Base-by-base conservation (phyloP, 1,140 invertebrate species). In the Sinella curviseta region DNA sequence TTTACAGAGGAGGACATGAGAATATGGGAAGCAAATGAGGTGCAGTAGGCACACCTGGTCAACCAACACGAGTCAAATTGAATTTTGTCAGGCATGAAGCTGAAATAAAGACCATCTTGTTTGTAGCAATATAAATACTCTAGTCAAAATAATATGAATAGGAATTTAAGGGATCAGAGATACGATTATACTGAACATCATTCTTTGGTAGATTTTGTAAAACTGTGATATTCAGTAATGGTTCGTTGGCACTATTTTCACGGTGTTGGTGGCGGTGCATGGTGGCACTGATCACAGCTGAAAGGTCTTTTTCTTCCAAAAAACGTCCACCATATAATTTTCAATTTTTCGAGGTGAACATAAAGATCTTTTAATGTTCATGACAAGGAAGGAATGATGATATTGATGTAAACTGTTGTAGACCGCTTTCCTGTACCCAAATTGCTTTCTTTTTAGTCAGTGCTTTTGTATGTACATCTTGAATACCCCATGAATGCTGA, bases 91-190 rank as follows among this genome's bases (percentile, higher is more conserved):
- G 31, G 65, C 28, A 31, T 70, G 65, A 70, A 70, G 31, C 65
- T 31, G 65, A 70, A 70, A 70, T 70, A 70, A 70, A 70, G 57
- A 60, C 57, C 57, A 26, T 60, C 57, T 8, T 60, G 24, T 8
- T 60, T 12, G 14, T n/a, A 60, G 39, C 8, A n/a, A n/a, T n/a
- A n/a, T n/a, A 48, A 12, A 48, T 48, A 20, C 8, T 8, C 39
- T 48, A 48, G 57, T 60, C 57, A 60, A 60, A 60, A 60, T 60
- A 60, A 60, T 60, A 60, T 26, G 24, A 60, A 60, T 14, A 48
- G 39, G 20, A 60, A 26, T 60, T 60, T 48, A 48, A 20, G 20
- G 39, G 57, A 60, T n/a, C 8, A 60, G 57, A 8, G 24, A 60
- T 17, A 26, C 8, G 14, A n/a, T 60, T 12, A 60, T 3, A 60